Evolutionary conservation across 2,113 vertebrate species (phyloP).

Genomic region (Macrotus californicus): DNA sequence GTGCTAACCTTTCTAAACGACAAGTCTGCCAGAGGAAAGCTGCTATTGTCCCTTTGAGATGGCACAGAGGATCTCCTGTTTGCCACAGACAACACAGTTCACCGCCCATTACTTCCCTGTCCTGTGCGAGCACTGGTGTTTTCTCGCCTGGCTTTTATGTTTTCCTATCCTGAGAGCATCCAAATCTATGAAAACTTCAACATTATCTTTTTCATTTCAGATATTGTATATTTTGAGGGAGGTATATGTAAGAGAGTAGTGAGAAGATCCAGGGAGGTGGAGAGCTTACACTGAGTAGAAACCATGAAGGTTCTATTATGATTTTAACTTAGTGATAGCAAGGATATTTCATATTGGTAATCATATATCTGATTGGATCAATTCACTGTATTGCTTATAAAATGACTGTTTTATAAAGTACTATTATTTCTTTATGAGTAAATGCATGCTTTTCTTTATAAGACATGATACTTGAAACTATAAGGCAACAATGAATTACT

Average conservation of each 20-base stretch:
- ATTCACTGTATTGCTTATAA: not conserved
- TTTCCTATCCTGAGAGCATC: not conserved
- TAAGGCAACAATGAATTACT: conserved; percentile 16
- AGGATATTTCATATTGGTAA: not conserved
- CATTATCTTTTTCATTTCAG: not conserved
- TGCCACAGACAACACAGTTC: not conserved
- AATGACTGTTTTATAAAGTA: conserved; percentile 16
- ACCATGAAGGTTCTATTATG: not conserved
- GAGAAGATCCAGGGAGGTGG: not conserved
- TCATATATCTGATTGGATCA: not conserved
- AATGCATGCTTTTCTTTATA: conserved; percentile 13
- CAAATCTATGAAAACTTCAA: not conserved
- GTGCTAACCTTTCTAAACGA: not conserved
- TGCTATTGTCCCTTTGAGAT: not conserved
- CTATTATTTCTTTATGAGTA: conserved; percentile 5
- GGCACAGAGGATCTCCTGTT: not conserved
- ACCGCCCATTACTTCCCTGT: not conserved
- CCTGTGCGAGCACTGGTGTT: not conserved
- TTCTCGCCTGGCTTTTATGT: not conserved
- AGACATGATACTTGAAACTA: not conserved
- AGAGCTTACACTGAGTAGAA: not conserved
- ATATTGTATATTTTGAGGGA: conserved; percentile 1
- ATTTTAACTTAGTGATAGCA: conserved; percentile 22
- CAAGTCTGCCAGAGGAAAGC: not conserved
- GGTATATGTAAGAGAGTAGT: not conserved